Base-by-base conservation (phyloP, 2,797 vertebrate species). In the Dipus sagitta region DNA sequence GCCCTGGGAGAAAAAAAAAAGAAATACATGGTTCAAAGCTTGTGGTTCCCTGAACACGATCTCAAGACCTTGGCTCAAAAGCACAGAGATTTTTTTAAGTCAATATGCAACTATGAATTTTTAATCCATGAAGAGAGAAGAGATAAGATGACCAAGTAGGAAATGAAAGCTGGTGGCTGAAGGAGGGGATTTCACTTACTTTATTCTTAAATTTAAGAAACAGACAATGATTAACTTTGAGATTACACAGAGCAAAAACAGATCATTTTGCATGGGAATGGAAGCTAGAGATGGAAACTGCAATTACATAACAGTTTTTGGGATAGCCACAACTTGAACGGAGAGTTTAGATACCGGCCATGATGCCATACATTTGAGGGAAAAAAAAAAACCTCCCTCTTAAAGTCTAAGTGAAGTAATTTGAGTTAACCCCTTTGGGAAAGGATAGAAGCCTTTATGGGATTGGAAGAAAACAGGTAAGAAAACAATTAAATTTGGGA, bases 1-100 rank as follows among this genome's bases (percentile, higher is more conserved):
- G 81, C 13, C 88, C 94, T 96, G 70, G 26, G 86, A 68, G 96
- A 90, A 80, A 96, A 88, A 95, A 95, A 47, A 7, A 47, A 93
- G 38, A 96, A 93, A 96, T 32, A 72, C 62, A 10, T 0, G 0
- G 32, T 74, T 93, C 79, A 83, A 88, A 58, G 71, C 65, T 71
- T 77, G 32, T 93, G 91, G 6, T 58, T 8, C 47, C 26, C 34
- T 82, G 7, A 82, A 38, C 23, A 91, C 17, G 42, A 86, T 92
- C 90, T 93, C 47, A 90, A 96, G 21, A 87, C 81, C 38, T 60
- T 95, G 71, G 10, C 58, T 67, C 28, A 75, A 80, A 96, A 76
- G 13, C 72, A 13, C n/a, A 91, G 38, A 52, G 13, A 54, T 83
- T 90, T 90, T 90, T 92, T 91, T 34, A 91, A 90, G 30, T 85